Percentiles rank a stretch among this genome's conserved stretches.
Conservation (phyloP, 2,797 vertebrate species). For the Merluccius polli region DNA sequence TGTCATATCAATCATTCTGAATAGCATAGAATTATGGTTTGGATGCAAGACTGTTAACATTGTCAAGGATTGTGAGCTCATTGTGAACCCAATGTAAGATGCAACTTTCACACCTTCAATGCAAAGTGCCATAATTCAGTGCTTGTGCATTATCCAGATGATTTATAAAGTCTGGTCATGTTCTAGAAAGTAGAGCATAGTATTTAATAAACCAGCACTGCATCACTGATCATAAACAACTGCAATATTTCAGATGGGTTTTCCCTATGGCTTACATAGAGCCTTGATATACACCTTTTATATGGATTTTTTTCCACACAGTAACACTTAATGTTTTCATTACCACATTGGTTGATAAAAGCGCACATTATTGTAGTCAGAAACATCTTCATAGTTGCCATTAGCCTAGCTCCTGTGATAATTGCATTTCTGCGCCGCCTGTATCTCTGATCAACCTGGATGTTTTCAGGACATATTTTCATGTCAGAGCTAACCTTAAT, state of each 20-base stretch:
- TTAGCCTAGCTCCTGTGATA: background rate
- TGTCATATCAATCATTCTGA: no score
- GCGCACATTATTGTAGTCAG: background rate
- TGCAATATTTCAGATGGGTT: constrained; percentile 52
- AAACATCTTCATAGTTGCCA: background rate
- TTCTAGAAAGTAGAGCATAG: constrained; percentile 15
- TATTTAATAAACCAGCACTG: constrained; percentile 52
- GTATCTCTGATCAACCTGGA: background rate
- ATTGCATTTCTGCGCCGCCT: background rate
- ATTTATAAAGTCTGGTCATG: constrained; percentile 46
- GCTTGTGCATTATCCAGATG: constrained; percentile 29
- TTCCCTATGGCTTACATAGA: constrained; percentile 51
- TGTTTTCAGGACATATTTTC: background rate
- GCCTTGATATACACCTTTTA: constrained; percentile 36
- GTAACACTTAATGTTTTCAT: background rate
- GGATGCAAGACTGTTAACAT: no score
- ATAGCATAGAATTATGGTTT: no score
- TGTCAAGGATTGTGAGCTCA: no score
- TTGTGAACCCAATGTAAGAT: background rate
- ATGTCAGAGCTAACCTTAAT: background rate
- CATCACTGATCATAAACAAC: constrained; percentile 53
- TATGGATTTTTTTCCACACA: background rate
- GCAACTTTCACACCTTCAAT: background rate
- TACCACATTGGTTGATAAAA: background rate
- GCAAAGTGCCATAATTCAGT: constrained; percentile 24